phyloP scores from a whole-genome alignment of 2,888 invertebrate species.

The Conus canariensis region DNA sequence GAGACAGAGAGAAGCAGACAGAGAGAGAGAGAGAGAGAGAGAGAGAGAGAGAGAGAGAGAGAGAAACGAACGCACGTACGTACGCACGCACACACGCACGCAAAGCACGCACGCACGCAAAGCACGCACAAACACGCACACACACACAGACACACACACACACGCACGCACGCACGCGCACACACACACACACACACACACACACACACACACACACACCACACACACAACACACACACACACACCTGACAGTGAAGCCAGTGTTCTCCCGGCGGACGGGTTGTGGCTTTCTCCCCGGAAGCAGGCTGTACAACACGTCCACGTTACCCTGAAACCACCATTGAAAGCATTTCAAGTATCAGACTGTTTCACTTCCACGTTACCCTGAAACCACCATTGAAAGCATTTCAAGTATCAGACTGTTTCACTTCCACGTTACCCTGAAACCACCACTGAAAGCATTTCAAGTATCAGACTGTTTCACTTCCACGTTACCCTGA shows the following conservation, averaged over 20 bases:
- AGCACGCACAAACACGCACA: neutral
- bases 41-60: too few species aligned
- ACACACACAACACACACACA: neutral
- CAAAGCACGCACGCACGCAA: neutral
- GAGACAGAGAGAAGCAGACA: too few species aligned
- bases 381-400: too few species aligned
- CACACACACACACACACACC: neutral
- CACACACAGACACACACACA: neutral
- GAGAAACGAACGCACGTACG: neutral
- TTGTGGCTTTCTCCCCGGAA: conserved; percentile 57
- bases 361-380: too few species aligned
- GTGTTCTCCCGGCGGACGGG: conserved; percentile 51
- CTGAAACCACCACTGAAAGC: too few species aligned
- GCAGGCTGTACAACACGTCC: conserved; percentile 60
- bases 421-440: too few species aligned
- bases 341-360: neutral
- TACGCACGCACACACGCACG: neutral
- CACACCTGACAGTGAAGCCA: conserved; percentile 63
- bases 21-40: too few species aligned
- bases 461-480: too few species aligned
- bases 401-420: too few species aligned
- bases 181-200: conserved; percentile 3
- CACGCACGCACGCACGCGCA: neutral
- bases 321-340: conserved; percentile 57
- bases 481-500: too few species aligned